Conservation (phyloP, 2,888 invertebrate genomes). For the Ganaspis brasiliensis region DNA sequence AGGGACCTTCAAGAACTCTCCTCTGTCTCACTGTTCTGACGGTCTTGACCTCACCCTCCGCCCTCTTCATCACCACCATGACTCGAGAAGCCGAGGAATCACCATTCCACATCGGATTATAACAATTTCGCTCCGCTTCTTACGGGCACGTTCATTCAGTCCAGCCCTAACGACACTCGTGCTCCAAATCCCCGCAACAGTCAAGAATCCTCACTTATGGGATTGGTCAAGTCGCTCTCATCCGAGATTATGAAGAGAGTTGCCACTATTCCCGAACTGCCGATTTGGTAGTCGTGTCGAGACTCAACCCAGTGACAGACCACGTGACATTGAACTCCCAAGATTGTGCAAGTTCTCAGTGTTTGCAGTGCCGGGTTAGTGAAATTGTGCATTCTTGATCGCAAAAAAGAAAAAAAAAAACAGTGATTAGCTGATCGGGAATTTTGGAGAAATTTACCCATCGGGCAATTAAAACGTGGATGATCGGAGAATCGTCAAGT, state of each 20-base stretch:
- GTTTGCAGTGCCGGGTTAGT: slow-evolving; percentile 1
- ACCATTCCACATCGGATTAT: slow-evolving; percentile 34
- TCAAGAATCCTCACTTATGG: slow-evolving; percentile 55
- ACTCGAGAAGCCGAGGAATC: slow-evolving; percentile 27
- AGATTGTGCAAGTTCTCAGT: slow-evolving; percentile 4
- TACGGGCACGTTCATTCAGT: slow-evolving; percentile 42
- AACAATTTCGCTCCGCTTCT: slow-evolving; percentile 18
- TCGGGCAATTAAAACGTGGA: too few relatives aligned
- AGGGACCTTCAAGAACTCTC: slow-evolving; percentile 75
- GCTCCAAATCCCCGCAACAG: slow-evolving; percentile 57
- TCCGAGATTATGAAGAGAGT: too few relatives aligned
- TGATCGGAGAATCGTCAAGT: too few relatives aligned
- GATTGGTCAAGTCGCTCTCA: slow-evolving; percentile 28
- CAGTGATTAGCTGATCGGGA: too few relatives aligned
- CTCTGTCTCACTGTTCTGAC: slow-evolving; percentile 63
- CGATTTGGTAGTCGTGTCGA: background rate
- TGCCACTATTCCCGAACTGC: too few relatives aligned
- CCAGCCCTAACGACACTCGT: slow-evolving; percentile 66
- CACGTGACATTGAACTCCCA: slow-evolving; percentile 17
- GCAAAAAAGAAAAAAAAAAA: too few relatives aligned
- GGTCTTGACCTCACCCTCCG: slow-evolving; percentile 54
- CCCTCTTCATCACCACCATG: slow-evolving; percentile 48
- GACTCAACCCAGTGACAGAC: background rate
- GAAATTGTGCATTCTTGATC: background rate
- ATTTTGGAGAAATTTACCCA: too few relatives aligned